Evolutionary conservation across 2,888 invertebrate genomes (phyloP), one percentile per base, ranked within the genome.

Genomic region (Nemotelus pantherinus): DNA sequence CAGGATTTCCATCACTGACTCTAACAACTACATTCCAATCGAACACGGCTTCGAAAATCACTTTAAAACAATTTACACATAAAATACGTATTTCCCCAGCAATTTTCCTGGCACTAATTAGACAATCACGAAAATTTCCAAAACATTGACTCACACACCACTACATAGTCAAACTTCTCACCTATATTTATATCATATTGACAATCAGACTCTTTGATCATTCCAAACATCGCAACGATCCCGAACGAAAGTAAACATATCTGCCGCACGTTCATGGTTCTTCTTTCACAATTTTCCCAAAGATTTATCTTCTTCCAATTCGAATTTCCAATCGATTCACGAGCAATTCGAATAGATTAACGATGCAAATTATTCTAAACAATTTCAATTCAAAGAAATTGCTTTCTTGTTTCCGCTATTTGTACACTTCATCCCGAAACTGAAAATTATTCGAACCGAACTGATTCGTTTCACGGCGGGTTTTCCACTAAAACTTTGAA

Each of bases 101-200:
- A 65, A 9, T 65, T 45, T 44, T 65, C 47, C 65, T n/a, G 58
- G 4, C n/a, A 5, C 25, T 4, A 25, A 4, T 25, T 6, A 47
- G 47, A 43, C 9, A 43, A 70, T 53, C 55, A 39, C 55, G 6
- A 43, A 43, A 53, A 47, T 70, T 70, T 70, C 70, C 70, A 55
- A 55, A 53, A 53, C 53, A 70, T 53, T 70, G 70, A 70, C 45
- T 70, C 70, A 70, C 55, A n/a, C 70, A 7, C 10, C 45, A 9
- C 7, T 50, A 9, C n/a, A 25, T 25, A 25, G 25, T 25, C 25
- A 25, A 25, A 25, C 43, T 7, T 55, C 55, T 70, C 70, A 70
- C 70, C 70, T 70, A 70, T 70, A 53, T 50, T 70, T 39, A 70
- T 70, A 43, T 70, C 70, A 25, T 70, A 70, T 50, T 53, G 55